These are phyloP conservation scores for Boloria euphrosyne DNA, from an alignment of 2,888 invertebrate species.

Conservation along the genomic window DNA sequence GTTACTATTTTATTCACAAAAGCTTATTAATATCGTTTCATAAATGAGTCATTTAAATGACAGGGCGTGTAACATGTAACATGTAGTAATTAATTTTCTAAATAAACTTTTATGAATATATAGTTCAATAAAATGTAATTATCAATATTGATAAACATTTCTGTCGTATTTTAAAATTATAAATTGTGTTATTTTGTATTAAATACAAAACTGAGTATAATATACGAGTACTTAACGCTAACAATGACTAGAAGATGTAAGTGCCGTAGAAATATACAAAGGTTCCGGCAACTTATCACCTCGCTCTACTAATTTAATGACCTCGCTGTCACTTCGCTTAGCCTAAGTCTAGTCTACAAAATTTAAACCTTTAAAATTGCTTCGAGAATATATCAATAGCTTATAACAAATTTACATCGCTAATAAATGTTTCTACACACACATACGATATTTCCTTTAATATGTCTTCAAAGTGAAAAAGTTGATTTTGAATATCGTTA, in stretches of 20 bases:
- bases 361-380: constrained; percentile 35
- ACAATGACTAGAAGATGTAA: constrained; percentile 29
- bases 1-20: constrained; percentile 19
- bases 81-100: background rate
- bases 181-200: constrained; percentile 9
- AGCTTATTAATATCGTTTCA: background rate
- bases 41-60: background rate
- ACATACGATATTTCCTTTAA: constrained; percentile 17
- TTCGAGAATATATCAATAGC: constrained; percentile 36
- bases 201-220: constrained; percentile 15
- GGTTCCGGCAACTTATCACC: constrained; percentile 33
- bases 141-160: constrained; percentile 8
- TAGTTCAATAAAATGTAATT: background rate
- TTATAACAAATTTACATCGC: constrained; percentile 23
- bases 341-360: constrained; percentile 23
- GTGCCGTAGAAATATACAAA: constrained; percentile 38
- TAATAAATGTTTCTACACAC: constrained; percentile 28
- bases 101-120: constrained; percentile 7
- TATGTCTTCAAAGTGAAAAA: constrained; percentile 21
- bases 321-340: constrained; percentile 15
- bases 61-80: background rate
- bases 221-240: constrained; percentile 19
- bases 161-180: constrained; percentile 3
- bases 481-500: constrained; percentile 23
- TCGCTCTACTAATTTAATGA: constrained; percentile 25